phyloP scores from a whole-genome alignment of 2,113 vertebrate species.

The Chiloscyllium plagiosum region DNA sequence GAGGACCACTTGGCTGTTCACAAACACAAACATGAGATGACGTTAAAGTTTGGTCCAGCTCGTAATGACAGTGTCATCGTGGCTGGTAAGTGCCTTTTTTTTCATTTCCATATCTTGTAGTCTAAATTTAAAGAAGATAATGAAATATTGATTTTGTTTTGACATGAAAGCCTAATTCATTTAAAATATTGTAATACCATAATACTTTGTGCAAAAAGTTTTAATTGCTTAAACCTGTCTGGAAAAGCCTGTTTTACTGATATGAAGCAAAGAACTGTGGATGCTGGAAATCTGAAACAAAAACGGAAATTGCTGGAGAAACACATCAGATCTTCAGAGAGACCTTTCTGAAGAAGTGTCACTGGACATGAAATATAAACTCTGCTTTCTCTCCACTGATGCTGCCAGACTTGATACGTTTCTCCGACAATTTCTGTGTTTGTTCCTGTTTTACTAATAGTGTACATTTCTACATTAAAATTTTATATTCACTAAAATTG shows the following conservation, averaged over 20 bases:
- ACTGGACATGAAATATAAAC: no score
- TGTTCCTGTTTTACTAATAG: background rate
- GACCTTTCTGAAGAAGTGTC: no score
- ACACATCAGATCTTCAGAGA: no score
- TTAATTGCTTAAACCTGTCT: background rate
- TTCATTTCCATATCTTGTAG: constrained; percentile 45
- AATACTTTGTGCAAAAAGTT: background rate
- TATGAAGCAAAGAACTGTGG: no score
- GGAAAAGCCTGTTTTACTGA: background rate
- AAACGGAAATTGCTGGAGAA: no score
- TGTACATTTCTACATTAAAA: background rate
- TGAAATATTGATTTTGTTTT: constrained; percentile 17
- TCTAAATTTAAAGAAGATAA: background rate
- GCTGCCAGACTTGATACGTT: no score
- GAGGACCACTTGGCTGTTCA: constrained; percentile 99
- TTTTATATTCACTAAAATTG: background rate
- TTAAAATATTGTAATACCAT: background rate
- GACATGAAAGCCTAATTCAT: background rate
- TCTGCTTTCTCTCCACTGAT: no score
- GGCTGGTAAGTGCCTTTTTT: constrained; percentile 76
- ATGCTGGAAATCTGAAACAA: no score
- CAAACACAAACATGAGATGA: constrained; percentile 99
- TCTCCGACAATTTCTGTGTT: no score
- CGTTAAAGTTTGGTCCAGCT: constrained; percentile 97
- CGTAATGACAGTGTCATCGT: constrained; percentile 95